Evolutionary conservation across 2,797 vertebrate species (phyloP), one percentile per base, ranked within the genome.

Genomic region (Acomys russatus): DNA sequence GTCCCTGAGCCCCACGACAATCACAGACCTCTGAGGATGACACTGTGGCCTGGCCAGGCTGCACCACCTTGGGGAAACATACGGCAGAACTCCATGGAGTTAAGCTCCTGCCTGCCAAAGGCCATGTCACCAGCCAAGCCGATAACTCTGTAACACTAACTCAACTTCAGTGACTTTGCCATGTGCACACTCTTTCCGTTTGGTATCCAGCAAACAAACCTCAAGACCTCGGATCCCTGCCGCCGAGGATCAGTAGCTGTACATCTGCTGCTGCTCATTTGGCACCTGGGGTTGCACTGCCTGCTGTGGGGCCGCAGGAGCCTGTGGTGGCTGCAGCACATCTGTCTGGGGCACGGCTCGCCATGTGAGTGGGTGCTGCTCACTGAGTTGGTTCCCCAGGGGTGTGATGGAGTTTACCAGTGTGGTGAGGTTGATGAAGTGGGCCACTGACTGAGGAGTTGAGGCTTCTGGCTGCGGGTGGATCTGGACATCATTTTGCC

Each of bases 341-440:
- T 98, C 99, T 38, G 94, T 99, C 98, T 77, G 99, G 96, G 95
- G 99, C 96, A 99, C 99, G 0, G 99, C 99, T 97, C 99, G 99
- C 99, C 99, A 99, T 0, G 99, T 98, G 84, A 99, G 98, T 1
- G 99, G 99, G 1, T 99, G 99, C 85, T 99, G 98, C 70, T 99
- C 99, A 0, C 98, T 22, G 18, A 99, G 98, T 97, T 99, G 99
- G 98, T 98, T 99, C 3, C 99, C 98, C 74, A 99, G 97, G 3
- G 99, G 98, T 20, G 99, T 97, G 96, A 99, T 99, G 92, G 99
- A 99, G 98, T 99, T 99, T 97, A 99, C 99, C 94, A 99, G 98
- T 6, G 99, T 99, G 98, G 99, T 99, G 70, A 99, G 99, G 97
- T 99, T 99, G 98, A 99, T 99, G 97, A 99, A 99, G 97, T 99